Evolutionary conservation across 2,888 invertebrate genomes (phyloP).

Genomic region (Agonopterix subpropinquella): DNA sequence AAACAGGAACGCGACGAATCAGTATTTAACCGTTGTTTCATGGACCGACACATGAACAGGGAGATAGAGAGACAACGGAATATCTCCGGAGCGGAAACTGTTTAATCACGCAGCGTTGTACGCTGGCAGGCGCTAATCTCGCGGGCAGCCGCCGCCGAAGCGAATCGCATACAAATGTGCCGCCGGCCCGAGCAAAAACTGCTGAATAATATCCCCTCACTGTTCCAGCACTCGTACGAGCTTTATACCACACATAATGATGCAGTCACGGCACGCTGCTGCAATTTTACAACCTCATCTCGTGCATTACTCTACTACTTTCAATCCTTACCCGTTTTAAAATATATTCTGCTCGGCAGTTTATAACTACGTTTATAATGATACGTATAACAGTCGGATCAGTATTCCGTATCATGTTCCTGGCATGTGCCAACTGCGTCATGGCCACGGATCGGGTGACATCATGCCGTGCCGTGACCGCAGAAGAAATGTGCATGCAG

Average conservation of each 20-base stretch:
- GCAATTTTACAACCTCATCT: conserved; percentile 45
- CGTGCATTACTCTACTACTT: conserved; percentile 8
- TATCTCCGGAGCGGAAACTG: conserved; percentile 51
- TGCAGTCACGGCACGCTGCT: conserved; percentile 49
- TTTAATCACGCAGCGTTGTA: conserved; percentile 57
- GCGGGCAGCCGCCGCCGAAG: conserved; percentile 52
- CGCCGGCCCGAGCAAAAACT: conserved; percentile 53
- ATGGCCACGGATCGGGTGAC: conserved; percentile 40
- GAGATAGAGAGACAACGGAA: conserved; percentile 28
- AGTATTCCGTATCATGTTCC: conserved; percentile 35
- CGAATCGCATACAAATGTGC: conserved; percentile 69
- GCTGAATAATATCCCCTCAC: conserved; percentile 61
- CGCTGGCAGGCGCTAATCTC: conserved; percentile 56
- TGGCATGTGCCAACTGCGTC: conserved; percentile 63
- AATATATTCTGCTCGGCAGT: conserved; percentile 6
- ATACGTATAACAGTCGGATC: conserved; percentile 7
- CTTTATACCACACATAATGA: conserved; percentile 54
- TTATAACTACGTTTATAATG: conserved; percentile 6
- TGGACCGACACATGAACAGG: conserved; percentile 8
- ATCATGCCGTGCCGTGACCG: conserved; percentile 19
- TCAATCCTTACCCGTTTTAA: conserved; percentile 8
- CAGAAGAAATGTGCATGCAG: conserved; percentile 10
- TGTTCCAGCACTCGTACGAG: conserved; percentile 41
- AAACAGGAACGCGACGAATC: conserved; percentile 1
- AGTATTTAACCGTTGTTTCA: conserved; percentile 7